Conservation (phyloP, 2,797 vertebrate genomes). For the Calcarius lapponicus region DNA sequence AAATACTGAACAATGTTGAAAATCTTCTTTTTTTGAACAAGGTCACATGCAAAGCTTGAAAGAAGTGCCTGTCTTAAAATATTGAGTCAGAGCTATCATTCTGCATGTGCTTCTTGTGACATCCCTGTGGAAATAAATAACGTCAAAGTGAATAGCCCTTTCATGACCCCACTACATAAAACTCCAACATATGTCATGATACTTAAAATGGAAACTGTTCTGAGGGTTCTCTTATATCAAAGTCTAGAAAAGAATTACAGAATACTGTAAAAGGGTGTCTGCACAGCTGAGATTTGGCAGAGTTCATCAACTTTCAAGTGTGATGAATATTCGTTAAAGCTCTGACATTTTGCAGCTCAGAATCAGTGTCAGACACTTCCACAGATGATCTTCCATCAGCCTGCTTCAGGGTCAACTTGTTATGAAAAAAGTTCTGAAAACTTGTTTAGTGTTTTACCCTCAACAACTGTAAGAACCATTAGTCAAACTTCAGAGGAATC, state of each 20-base stretch:
- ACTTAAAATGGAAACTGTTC: not conserved
- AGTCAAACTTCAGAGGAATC: not conserved
- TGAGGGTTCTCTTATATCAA: not conserved
- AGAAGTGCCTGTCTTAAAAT: not conserved
- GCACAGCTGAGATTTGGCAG: not conserved
- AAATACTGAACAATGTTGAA: not conserved
- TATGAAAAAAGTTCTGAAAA: not conserved
- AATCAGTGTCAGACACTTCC: not conserved
- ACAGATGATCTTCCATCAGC: not conserved
- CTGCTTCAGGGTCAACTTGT: not conserved
- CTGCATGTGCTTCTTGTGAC: not conserved
- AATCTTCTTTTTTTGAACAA: not conserved
- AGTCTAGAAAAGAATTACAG: not conserved
- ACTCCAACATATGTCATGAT: rapidly evolving
- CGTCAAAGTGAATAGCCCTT: not conserved
- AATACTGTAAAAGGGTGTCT: not conserved
- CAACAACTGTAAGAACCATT: not conserved
- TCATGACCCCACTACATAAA: not conserved
- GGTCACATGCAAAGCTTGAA: not conserved
- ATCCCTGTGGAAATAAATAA: not conserved
- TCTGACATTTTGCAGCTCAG: not conserved
- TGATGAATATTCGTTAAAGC: not conserved
- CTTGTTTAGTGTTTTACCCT: not conserved
- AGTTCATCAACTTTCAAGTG: not conserved
- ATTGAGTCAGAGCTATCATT: not conserved